These are phyloP conservation scores for Centropyge bicolor DNA, from an alignment of 2,797 vertebrate species.

Conservation along the genomic window DNA sequence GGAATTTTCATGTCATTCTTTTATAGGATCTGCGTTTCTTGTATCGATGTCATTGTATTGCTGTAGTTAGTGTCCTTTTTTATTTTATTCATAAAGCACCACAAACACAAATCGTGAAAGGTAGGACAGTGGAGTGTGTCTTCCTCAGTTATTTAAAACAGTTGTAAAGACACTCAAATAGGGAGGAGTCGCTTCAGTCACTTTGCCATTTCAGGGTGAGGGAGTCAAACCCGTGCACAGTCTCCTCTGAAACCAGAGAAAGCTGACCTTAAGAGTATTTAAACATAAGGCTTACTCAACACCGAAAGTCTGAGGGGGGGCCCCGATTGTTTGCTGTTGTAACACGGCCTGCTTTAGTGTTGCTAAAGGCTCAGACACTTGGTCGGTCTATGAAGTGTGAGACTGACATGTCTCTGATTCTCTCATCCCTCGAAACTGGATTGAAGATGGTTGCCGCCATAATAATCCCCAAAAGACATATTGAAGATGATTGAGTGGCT, in stretches of 20 bases:
- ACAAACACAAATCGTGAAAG: conserved; percentile 7
- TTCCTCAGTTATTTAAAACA: conserved; percentile 42
- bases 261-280: conserved; percentile 81
- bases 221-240: conserved; percentile 65
- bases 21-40: not conserved
- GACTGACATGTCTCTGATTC: conserved; percentile 20
- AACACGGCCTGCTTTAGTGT: conserved; percentile 49
- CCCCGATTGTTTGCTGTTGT: conserved; percentile 76
- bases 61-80: conserved; percentile 14
- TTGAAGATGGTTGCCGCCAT: not conserved
- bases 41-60: not conserved
- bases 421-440: conserved; percentile 6
- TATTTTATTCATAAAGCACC: conserved; percentile 2
- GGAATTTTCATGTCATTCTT: not conserved
- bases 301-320: conserved; percentile 43
- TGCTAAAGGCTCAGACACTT: conserved; percentile 41
- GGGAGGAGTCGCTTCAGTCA: conserved; percentile 53
- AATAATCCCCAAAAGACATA: not conserved
- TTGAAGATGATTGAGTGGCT: not conserved
- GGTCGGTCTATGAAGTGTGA: conserved; percentile 6
- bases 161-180: conserved; percentile 20
- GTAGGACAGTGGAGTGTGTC: not conserved
- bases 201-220: conserved; percentile 73
- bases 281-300: conserved; percentile 75
- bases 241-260: conserved; percentile 80